Evolutionary conservation across 2,888 invertebrate genomes (phyloP).

Genomic region (Lypha dubia): DNA sequence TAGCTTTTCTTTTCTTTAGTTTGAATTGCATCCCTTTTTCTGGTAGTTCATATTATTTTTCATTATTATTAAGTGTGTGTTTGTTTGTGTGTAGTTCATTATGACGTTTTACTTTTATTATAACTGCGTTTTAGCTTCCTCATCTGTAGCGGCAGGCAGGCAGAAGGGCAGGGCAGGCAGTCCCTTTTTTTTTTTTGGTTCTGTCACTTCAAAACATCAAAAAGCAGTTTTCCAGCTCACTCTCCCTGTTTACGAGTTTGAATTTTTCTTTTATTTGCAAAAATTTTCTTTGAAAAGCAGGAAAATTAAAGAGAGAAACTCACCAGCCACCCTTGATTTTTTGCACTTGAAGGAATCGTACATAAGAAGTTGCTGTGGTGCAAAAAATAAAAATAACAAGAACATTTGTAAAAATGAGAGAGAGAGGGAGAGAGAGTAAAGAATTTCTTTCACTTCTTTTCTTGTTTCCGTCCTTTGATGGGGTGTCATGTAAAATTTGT

Average conservation of each 20-base stretch:
- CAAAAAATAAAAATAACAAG: constrained; percentile 5
- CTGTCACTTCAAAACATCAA: constrained; percentile 1
- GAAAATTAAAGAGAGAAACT: background rate
- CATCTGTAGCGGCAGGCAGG: background rate
- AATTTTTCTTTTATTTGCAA: constrained; percentile 15
- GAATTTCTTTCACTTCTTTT: background rate
- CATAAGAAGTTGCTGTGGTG: constrained; percentile 5
- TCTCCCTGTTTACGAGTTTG: constrained; percentile 7
- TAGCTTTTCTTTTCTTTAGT: constrained; percentile 6
- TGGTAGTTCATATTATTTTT: background rate
- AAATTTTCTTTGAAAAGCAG: background rate
- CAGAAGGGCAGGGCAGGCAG: no score
- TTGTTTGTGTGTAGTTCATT: constrained; percentile 13
- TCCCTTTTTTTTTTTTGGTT: no score
- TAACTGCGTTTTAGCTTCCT: constrained; percentile 58
- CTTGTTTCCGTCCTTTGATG: constrained; percentile 44
- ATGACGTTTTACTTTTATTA: constrained; percentile 57
- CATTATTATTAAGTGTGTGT: background rate
- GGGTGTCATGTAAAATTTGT: constrained; percentile 54
- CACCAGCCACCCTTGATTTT: constrained; percentile 47
- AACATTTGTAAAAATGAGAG: background rate
- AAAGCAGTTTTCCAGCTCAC: constrained; percentile 40
- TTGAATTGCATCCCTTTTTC: constrained; percentile 45
- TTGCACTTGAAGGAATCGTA: constrained; percentile 22
- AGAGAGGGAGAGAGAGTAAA: background rate